phyloP scores from a whole-genome alignment of 2,113 vertebrate species.

The Setophaga petechia region DNA sequence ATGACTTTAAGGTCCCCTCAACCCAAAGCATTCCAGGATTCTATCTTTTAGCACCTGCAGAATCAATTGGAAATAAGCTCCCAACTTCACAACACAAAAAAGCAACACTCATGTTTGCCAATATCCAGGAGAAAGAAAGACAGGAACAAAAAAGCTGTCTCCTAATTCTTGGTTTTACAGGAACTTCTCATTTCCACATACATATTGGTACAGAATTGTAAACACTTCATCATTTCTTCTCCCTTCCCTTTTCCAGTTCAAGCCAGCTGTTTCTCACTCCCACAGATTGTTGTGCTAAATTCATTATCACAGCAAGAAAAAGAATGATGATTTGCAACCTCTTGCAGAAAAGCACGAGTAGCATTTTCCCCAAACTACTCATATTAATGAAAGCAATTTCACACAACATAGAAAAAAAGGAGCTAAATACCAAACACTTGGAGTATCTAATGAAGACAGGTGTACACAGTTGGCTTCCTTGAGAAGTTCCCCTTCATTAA shows the following conservation, averaged over 20 bases:
- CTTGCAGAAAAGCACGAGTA: neutral
- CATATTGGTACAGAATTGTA: neutral
- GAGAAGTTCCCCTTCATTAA: neutral
- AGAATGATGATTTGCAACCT: neutral
- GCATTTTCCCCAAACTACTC: neutral
- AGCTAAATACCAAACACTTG: neutral
- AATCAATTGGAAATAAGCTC: neutral
- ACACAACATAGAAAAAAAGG: neutral
- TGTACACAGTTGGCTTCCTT: neutral
- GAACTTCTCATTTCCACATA: neutral
- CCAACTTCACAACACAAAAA: neutral
- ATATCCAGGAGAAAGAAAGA: neutral
- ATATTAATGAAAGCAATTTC: neutral
- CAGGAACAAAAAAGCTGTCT: neutral
- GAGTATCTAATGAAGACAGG: neutral
- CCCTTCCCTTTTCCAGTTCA: neutral
- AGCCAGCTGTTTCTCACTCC: neutral
- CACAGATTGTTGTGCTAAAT: neutral
- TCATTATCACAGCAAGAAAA: neutral
- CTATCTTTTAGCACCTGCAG: neutral
- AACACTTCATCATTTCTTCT: neutral
- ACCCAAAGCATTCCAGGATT: neutral
- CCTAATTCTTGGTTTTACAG: neutral
- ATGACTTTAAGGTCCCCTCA: neutral
- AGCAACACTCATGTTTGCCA: neutral